Base-by-base conservation (phyloP, 2,888 invertebrate genomes). In the Dione vanillae region DNA sequence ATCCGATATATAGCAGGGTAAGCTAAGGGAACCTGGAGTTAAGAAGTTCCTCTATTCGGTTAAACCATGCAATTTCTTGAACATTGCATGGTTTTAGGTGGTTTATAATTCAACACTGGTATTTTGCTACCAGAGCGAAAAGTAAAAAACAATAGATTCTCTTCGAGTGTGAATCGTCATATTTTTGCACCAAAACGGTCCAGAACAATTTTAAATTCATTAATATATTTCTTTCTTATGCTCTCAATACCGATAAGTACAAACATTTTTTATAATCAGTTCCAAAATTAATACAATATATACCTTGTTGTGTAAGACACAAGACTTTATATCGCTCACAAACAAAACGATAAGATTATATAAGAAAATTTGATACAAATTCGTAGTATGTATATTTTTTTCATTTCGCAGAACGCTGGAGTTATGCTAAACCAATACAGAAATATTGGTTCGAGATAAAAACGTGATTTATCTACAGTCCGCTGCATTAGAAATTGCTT, bases 371-470 rank as follows among this genome's bases (percentile, higher is more conserved):
- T 71, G 70, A 85, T 85, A 85, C 85, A 85, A 80, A 82, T 81
- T 84, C 78, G 75, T 79, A 71, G 27, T 61, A 74, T 74, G 70
- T 75, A 74, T 76, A 76, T 78, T 78, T 79, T 54, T 80, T 82
- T 77, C 77, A 78, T 82, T 83, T 82, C 72, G 79, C 78, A 78
- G 84, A 84, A 87, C 82, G 80, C 83, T 49, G 65, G 73, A 74
- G 73, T 78, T 80, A 79, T 78, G 78, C 76, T 82, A 82, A 87
- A 82, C 80, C 83, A 84, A 86, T 87, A 81, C 83, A 78, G 84
- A 72, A 85, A 85, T 86, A 87, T 88, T 85, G 85, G 84, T 86
- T 85, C 84, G 83, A 83, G 85, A 86, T 86, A 85, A 86, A 65
- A 85, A 87, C 82, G 85, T 85, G 86, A 88, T 85, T 90, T 81